phyloP scores from a whole-genome alignment of 1,140 invertebrate genomes.

The Littorina saxatilis region DNA sequence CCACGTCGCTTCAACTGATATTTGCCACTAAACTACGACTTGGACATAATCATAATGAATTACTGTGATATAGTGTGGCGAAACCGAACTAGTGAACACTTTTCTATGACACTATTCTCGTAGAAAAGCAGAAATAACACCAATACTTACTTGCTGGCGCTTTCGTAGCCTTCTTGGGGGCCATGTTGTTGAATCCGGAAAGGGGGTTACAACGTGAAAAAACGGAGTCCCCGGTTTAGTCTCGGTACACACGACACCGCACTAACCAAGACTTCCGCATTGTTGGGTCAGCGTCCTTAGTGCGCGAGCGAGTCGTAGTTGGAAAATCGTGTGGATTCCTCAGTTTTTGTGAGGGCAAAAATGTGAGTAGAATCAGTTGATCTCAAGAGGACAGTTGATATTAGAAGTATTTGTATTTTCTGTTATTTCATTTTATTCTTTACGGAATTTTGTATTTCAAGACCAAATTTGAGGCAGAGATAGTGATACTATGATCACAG shows the following conservation, averaged over 20 bases:
- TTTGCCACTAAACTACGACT: no score
- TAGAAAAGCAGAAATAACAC: background rate
- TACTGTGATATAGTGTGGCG: no score
- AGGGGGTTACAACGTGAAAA: conserved; percentile 25
- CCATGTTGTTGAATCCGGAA: conserved; percentile 66
- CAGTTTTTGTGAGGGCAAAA: background rate
- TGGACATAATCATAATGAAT: no score
- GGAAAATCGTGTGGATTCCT: background rate
- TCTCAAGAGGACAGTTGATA: background rate
- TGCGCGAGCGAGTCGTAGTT: background rate
- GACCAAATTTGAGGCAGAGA: no score
- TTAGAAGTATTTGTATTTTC: background rate
- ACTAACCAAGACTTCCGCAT: background rate
- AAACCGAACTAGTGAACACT: no score
- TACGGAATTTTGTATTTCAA: background rate
- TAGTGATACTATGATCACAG: no score
- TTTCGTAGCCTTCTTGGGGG: conserved; percentile 65
- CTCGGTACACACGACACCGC: background rate
- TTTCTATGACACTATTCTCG: no score
- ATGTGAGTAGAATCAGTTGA: background rate
- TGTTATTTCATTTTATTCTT: background rate
- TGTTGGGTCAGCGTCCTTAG: conserved; percentile 34
- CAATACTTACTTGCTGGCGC: conserved; percentile 53
- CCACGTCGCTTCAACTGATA: no score
- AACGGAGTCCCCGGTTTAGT: conserved; percentile 31